Base-by-base conservation (phyloP, 2,888 invertebrate species). In the Entomobrya proxima region DNA sequence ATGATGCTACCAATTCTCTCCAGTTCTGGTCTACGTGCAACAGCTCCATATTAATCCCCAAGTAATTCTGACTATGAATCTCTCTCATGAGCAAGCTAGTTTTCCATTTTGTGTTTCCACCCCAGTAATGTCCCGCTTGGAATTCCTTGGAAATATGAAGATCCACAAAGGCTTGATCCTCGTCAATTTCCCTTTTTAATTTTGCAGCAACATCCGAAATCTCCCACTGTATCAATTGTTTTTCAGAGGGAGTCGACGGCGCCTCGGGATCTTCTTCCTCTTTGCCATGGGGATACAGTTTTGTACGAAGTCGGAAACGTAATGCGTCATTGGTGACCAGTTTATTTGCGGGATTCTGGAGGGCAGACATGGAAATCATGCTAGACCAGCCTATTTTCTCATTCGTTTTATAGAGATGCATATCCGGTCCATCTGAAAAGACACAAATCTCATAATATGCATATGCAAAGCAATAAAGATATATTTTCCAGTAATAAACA, bases 361-460 rank as follows among this genome's bases (percentile, higher is more conserved):
- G 55, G 13, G 85, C 80, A 3, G 78, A 30, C 69, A 87, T 58
- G 9, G 88, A 79, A 11, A 88, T 78, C 61, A 87, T 72, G 50
- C 87, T 85, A n/a, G 88, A 80, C 88, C 87, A 87, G 6, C 87
- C 87, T 15, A 88, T 88, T 55, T 86, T 87, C 50, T 88, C 88
- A 44, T 86, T 86, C 30, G 69, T 77, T 74, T 76, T 84, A 55
- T 87, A 88, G n/a, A 87, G 52, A 84, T 88, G 87, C 78, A 87
- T 81, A 50, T 88, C 88, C 4, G 88, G 88, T 35, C 88, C 88
- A 84, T 80, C 88, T 88, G 40, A 21, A 52, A 79, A 47, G 37
- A 27, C 24, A 58, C 55, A 27, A 58, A 18, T 58, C 4, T 13
- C 18, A 74, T 21, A 47, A 27, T 6, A 18, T 58, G 21, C 21